Percentiles rank a stretch among this genome's conserved stretches.
These are phyloP conservation scores for Anagyrus pseudococci DNA, from an alignment of 2,888 invertebrate genomes.

Conservation along the genomic window DNA sequence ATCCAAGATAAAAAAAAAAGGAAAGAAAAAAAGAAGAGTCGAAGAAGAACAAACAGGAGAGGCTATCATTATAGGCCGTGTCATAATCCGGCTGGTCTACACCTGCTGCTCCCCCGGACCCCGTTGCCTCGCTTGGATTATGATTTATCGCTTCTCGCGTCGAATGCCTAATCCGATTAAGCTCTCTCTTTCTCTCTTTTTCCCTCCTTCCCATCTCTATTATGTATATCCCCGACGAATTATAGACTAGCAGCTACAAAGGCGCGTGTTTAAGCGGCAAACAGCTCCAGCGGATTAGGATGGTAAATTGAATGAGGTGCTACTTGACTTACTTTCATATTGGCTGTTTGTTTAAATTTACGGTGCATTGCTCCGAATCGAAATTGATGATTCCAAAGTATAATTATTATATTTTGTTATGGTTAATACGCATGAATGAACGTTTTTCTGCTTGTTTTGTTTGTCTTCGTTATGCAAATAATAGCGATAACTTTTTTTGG, in stretches of 20 bases:
- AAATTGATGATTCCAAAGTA: too few species aligned
- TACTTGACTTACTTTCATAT: background rate
- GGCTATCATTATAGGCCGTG: background rate
- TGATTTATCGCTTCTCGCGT: conserved; percentile 40
- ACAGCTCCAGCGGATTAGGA: background rate
- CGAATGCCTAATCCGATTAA: conserved; percentile 43
- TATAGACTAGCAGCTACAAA: conserved; percentile 19
- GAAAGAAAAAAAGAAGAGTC: background rate
- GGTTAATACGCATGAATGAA: too few species aligned
- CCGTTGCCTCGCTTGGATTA: conserved; percentile 28
- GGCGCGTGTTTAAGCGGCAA: background rate
- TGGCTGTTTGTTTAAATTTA: background rate
- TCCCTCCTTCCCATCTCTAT: too few species aligned
- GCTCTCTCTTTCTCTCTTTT: conserved; percentile 24
- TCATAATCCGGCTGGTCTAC: conserved; percentile 41
- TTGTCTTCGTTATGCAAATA: too few species aligned
- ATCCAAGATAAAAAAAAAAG: conserved; percentile 20
- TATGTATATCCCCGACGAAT: conserved; percentile 17
- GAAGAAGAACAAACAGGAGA: background rate
- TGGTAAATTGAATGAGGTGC: background rate
- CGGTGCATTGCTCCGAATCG: too few species aligned
- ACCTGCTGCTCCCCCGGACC: conserved; percentile 35
- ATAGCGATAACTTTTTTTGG: too few species aligned
- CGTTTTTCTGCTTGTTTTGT: too few species aligned
- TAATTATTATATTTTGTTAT: too few species aligned